These are phyloP conservation scores for Anolis sagrei DNA, from an alignment of 2,113 vertebrate species.

Conservation along the genomic window DNA sequence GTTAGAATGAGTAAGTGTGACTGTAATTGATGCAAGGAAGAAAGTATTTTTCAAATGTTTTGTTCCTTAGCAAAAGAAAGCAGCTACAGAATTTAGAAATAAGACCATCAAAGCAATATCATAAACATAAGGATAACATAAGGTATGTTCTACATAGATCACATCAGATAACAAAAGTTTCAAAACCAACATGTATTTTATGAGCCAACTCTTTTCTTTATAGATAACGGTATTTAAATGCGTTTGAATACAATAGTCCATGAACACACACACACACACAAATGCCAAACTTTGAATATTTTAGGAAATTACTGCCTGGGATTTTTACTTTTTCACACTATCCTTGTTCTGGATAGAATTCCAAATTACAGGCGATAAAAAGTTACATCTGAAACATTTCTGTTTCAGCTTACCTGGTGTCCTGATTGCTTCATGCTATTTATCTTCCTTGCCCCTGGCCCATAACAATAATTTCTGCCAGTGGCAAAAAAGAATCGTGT, in stretches of 20 bases:
- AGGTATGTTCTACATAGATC: background rate
- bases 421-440: background rate
- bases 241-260: background rate
- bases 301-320: background rate
- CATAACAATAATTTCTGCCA: background rate
- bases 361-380: background rate
- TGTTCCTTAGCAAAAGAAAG: background rate
- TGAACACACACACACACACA: background rate
- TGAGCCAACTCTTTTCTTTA: background rate
- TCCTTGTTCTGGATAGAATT: background rate
- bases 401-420: background rate
- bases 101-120: background rate
- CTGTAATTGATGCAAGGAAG: constrained; percentile 39
- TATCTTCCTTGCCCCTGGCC: background rate
- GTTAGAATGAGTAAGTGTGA: constrained; percentile 54
- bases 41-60: constrained; percentile 55
- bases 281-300: background rate
- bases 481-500: background rate
- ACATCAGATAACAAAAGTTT: background rate
- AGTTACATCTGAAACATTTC: background rate
- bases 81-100: background rate
- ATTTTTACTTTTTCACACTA: background rate
- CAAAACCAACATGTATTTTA: background rate
- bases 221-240: background rate
- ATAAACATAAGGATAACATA: background rate